Base-by-base conservation (phyloP, 2,888 invertebrate genomes). In the Eurytoma adleriae region DNA sequence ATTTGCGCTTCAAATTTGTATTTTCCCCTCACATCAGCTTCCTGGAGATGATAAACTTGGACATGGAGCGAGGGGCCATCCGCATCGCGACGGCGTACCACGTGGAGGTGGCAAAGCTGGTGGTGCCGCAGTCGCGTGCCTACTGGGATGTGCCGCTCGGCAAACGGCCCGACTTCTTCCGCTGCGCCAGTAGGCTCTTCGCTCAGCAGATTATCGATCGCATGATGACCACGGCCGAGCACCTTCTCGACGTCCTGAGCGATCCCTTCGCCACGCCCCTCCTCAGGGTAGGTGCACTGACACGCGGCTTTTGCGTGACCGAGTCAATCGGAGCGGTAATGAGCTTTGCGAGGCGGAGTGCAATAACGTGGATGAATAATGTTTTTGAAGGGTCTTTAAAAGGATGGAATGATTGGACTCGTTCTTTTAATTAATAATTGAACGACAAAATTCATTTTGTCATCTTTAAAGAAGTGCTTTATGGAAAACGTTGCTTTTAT, bases 181-280 rank as follows among this genome's bases (percentile, higher is more conserved):
- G 81, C 3, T 86, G 86, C 48, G 87, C 86, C 13, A 83, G 86
- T 2, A 85, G 85, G 70, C 72, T 89, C 4, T 78, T 90, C 7
- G 81, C 85, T 3, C 82, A 86, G 54, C 86, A 87, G 82, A 86
- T 90, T 18, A 84, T 88, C 10, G 82, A 84, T 56, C 78, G 84
- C 3, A 84, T 87, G 71, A 88, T 87, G 62, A 82, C 83, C 3
- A 88, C 87, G 13, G 85, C 88, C 5, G 85, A 88, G 66, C 84
- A 87, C 57, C 83, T 88, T 54, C 80, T 90, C 1, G 77, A 80
- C 7, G 78, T 85, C 10, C 77, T 89, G 56, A 81, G 76, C 13
- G 83, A 90, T 56, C 73, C 79, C 10, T 56, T 71, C n/a, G 74
- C 70, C 1, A 79, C 86, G n/a, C 88, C 90, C 16, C 70, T 85